A percentile compares a stretch with the other conserved stretches of the same genome.
phyloP scores from a whole-genome alignment of 2,113 vertebrate genomes.

The Pituophis catenifer region DNA sequence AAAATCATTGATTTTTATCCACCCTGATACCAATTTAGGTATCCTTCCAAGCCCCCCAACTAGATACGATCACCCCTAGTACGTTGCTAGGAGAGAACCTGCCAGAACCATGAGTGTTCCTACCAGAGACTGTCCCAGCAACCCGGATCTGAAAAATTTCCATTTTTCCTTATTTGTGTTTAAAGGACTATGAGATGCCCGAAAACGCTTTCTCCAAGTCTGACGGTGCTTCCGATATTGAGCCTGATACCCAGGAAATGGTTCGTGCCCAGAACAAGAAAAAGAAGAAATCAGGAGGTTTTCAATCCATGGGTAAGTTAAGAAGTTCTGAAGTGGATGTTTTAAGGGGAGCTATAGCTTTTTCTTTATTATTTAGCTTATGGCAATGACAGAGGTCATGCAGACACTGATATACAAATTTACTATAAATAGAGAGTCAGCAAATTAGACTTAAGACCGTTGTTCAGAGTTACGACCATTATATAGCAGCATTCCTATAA shows the following conservation, averaged over 20 bases:
- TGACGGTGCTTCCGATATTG: conserved; percentile 77
- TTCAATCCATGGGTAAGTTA: conserved; percentile 94
- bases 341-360: not conserved
- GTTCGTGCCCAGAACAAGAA: conserved; percentile 95
- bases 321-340: not conserved
- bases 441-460: too few relatives aligned
- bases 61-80: too few relatives aligned
- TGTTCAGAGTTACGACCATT: too few relatives aligned
- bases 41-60: too few relatives aligned
- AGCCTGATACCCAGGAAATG: conserved; percentile 85
- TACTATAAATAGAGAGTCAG: too few relatives aligned
- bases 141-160: not conserved
- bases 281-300: conserved; percentile 98
- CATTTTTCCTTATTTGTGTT: accelerated
- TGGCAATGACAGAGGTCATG: not conserved
- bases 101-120: not conserved
- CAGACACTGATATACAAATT: not conserved
- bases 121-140: not conserved
- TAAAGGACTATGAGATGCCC: conserved; percentile 47
- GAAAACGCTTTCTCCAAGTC: conserved; percentile 72
- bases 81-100: not conserved
- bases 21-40: too few relatives aligned
- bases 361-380: not conserved
- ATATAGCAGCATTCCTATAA: too few relatives aligned
- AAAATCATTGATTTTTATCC: too few relatives aligned